Evolutionary conservation across 2,797 vertebrate species (phyloP).

Genomic region (Cynopterus sphinx): DNA sequence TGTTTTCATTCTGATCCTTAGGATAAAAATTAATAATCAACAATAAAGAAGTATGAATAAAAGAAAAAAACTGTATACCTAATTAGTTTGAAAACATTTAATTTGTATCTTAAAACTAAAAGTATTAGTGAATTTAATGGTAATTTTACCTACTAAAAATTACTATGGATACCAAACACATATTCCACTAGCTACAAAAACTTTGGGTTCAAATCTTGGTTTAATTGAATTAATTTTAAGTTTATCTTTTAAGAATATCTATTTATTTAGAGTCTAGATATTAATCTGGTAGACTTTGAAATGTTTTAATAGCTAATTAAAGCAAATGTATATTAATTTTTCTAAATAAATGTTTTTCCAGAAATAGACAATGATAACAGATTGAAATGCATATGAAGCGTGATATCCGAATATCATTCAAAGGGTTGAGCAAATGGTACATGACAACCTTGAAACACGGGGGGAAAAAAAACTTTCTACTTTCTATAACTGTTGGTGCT

Average conservation of each 20-base stretch:
- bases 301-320: slow-evolving; percentile 41
- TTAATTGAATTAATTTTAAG: slow-evolving; percentile 43
- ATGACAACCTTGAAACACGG: not conserved
- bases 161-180: slow-evolving; percentile 3
- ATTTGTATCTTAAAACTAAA: slow-evolving; percentile 63
- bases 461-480: slow-evolving; percentile 61
- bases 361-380: not conserved
- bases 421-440: not conserved
- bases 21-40: slow-evolving; percentile 61
- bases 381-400: not conserved
- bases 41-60: slow-evolving; percentile 49
- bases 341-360: not conserved
- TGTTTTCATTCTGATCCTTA: slow-evolving; percentile 48
- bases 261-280: not conserved
- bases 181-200: slow-evolving; percentile 3
- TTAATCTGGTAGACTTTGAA: slow-evolving; percentile 42
- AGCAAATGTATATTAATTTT: slow-evolving; percentile 21
- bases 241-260: slow-evolving; percentile 41
- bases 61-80: slow-evolving; percentile 30
- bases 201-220: not conserved
- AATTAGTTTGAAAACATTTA: slow-evolving; percentile 44
- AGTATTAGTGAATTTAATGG: slow-evolving; percentile 53
- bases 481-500: slow-evolving; percentile 55
- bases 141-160: slow-evolving; percentile 27
- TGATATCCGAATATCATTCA: not conserved